These are phyloP conservation scores for Neoniphon sammara DNA, from an alignment of 2,797 vertebrate genomes.

Conservation along the genomic window DNA sequence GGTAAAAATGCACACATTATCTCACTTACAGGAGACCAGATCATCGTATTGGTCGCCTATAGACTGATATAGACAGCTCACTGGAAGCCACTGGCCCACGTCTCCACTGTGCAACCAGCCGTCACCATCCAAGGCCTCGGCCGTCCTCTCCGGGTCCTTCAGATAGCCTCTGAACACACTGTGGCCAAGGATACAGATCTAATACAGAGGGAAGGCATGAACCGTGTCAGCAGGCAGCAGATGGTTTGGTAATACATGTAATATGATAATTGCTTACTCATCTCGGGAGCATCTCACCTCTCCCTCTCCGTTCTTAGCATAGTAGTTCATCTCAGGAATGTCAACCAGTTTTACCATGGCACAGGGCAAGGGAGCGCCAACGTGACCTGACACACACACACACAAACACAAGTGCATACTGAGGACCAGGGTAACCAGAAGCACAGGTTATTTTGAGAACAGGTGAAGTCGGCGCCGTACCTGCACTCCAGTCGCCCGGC, in stretches of 20 bases:
- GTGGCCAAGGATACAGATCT: constrained; percentile 85
- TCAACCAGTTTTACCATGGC: constrained; percentile 83
- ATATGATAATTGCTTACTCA: neutral
- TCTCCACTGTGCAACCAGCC: constrained; percentile 87
- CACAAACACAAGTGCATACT: constrained; percentile 9
- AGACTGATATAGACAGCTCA: constrained; percentile 50
- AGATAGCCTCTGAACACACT: constrained; percentile 85
- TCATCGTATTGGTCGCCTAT: neutral
- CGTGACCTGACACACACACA: constrained; percentile 77
- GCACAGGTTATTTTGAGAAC: neutral
- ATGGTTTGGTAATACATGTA: neutral
- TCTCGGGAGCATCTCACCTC: constrained; percentile 73
- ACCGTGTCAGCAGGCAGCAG: constrained; percentile 2
- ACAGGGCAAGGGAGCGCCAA: constrained; percentile 84
- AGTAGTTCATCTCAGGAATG: constrained; percentile 87
- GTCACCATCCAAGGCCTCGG: constrained; percentile 80
- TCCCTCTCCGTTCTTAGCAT: constrained; percentile 79
- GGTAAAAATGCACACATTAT: neutral
- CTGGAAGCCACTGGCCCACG: constrained; percentile 85
- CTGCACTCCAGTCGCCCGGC: constrained; percentile 86
- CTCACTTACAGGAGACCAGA: neutral
- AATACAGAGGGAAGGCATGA: neutral
- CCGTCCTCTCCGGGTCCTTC: constrained; percentile 78
- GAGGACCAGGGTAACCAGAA: constrained; percentile 6
- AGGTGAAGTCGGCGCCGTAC: constrained; percentile 52